Base-by-base conservation (phyloP, 2,888 invertebrate genomes). In the Camptogramma bilineatum region DNA sequence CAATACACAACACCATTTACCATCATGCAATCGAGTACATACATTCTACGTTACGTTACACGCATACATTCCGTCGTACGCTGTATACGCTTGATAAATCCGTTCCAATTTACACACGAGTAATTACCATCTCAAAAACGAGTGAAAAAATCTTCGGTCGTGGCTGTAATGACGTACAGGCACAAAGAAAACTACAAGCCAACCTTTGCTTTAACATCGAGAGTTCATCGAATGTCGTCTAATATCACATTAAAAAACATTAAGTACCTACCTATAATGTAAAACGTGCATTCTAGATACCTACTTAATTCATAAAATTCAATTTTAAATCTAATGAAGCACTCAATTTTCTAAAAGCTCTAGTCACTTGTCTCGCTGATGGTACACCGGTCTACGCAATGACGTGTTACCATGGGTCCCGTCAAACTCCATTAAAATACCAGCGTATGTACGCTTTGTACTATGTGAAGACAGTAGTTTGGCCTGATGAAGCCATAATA, bases 51-150 rank as follows among this genome's bases (percentile, higher is more conserved):
- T 34, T 62, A 66, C 84, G 83, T 84, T 70, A 54, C 52, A 39
- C 34, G 69, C 69, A 71, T 76, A 81, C 76, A 79, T 83, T 77
- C 77, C 76, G 21, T 50, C 66, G 50, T 62, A 66, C 62, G 57
- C 57, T 54, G 77, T 71, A n/a, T n/a, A 71, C 71, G 66, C 75
- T 82, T 88, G 87, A 88, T 89, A 86, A 86, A 90, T 88, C 81
- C 82, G 85, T 83, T 85, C 84, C 86, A 87, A 88, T 91, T 90
- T 90, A 89, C 85, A 88, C 89, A 82, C 74, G 75, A 73, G 81
- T 88, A 90, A 90, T 91, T 88, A 89, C 84, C 75, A 78, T 76
- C 78, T 74, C 80, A 75, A 79, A 73, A 75, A 73, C 60, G 71
- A 73, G 77, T 75, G 68, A 68, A 66, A 56, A 66, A 70, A 70